Base-by-base conservation (phyloP, 2,797 vertebrate genomes). In the Chloroceryle inda region DNA sequence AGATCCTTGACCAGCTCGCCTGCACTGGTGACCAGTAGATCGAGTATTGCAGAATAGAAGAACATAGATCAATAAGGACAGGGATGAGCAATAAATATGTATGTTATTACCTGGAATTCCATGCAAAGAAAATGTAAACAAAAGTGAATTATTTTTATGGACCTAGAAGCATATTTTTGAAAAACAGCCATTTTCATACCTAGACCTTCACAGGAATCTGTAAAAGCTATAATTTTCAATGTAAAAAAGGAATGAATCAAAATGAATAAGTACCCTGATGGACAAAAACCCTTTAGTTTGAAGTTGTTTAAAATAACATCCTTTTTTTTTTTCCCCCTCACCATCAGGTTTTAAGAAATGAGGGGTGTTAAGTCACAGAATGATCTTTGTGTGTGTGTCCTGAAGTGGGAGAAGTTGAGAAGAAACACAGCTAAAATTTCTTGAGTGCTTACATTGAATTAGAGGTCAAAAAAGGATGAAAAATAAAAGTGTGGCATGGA, bases 321-420 rank as follows among this genome's bases (percentile, higher is more conserved):
- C 72, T 33, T 81, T 93, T 89, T 37, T 37, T 92, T 94, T 53
- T 23, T 35, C 5, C 35, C 84, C 33, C 42, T 89, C 14, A 61
- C 71, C 63, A 18, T 85, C 85, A 90, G 49, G 82, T 93, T 89
- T 95, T 87, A 74, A 86, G 94, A 88, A 74, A 88, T 76, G 67
- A 66, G 64, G 83, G 56, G 72, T 89, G 83, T 94, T 83, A 82
- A 29, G 27, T 95, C 88, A 79, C 90, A 85, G 77, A 90, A 79
- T 93, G 77, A 69, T 92, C 85, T 94, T 94, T 90, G 73, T 95
- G 92, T 96, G 82, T 96, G 93, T 95, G 91, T 85, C 93, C 91
- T 69, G 11, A 92, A 92, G 89, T 71, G 27, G 63, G 67, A 82
- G 74, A 96, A 89, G 83, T 53, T 90, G 83, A 79, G 94, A 92